These are phyloP conservation scores for Lasioglossum pauxillum DNA, from an alignment of 2,888 invertebrate species.

Conservation along the genomic window DNA sequence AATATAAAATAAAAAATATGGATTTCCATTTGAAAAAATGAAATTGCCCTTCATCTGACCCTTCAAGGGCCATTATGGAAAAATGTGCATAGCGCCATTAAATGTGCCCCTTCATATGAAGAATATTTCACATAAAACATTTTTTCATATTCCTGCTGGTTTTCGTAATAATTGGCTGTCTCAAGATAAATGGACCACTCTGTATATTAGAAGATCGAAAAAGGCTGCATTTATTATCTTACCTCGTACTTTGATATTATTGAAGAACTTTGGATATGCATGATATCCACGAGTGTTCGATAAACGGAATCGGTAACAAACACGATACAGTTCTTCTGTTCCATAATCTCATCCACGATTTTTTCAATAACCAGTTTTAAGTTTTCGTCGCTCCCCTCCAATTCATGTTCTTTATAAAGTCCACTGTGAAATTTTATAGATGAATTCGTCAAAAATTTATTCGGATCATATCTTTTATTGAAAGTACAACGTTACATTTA, in stretches of 20 bases:
- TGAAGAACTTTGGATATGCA: conserved; percentile 41
- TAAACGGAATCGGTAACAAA: conserved; percentile 78
- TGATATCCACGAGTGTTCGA: conserved; percentile 69
- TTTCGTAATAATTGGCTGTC: too few relatives aligned
- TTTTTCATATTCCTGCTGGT: too few relatives aligned
- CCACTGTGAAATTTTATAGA: conserved; percentile 20
- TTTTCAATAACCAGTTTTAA: conserved; percentile 71
- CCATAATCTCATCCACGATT: conserved; percentile 75
- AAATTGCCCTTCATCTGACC: too few relatives aligned
- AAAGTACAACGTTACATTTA: background rate
- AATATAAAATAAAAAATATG: too few relatives aligned
- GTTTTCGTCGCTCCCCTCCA: conserved; percentile 41
- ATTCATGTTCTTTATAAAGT: conserved; percentile 29
- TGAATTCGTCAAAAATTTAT: background rate
- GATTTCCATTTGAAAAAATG: too few relatives aligned
- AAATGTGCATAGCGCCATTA: too few relatives aligned
- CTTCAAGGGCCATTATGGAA: too few relatives aligned
- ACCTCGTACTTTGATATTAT: conserved; percentile 75
- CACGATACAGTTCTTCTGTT: conserved; percentile 75
- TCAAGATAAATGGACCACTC: too few relatives aligned
- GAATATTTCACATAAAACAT: too few relatives aligned
- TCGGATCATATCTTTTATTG: too few relatives aligned
- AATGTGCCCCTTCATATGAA: too few relatives aligned
- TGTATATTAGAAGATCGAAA: background rate
- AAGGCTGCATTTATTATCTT: conserved; percentile 2